Conservation (phyloP, 2,113 vertebrate species). For the Zosterops lateralis region DNA sequence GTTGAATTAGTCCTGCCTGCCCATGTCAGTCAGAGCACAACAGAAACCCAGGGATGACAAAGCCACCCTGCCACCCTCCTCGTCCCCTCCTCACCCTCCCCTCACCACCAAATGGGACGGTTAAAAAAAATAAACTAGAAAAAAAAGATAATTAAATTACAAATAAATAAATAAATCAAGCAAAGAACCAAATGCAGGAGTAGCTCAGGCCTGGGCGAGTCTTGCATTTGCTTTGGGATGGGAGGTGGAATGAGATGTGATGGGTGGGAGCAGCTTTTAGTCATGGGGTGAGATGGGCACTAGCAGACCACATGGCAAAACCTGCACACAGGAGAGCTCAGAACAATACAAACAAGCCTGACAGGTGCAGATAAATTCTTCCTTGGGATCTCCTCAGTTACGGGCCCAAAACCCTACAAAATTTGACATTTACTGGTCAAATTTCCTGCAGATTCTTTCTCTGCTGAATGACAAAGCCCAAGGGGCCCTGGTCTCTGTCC, state of each 20-base stretch:
- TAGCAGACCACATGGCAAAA: conserved; percentile 70
- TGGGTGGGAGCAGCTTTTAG: conserved; percentile 48
- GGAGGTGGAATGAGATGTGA: conserved; percentile 68
- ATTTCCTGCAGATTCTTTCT: conserved; percentile 18
- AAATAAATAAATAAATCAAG: conserved; percentile 12
- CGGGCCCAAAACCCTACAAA: neutral
- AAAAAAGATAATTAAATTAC: neutral
- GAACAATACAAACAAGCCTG: conserved; percentile 53
- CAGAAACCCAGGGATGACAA: neutral
- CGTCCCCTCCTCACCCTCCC: conserved; percentile 50
- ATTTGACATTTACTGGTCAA: conserved; percentile 23
- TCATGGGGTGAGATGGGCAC: conserved; percentile 68
- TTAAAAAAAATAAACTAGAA: neutral
- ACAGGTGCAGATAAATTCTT: conserved; percentile 45
- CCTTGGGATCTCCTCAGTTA: conserved; percentile 1
- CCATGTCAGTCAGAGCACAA: fast-evolving
- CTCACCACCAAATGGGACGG: conserved; percentile 19
- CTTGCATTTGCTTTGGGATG: conserved; percentile 71
- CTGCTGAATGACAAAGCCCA: neutral
- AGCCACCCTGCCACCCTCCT: conserved; percentile 9
- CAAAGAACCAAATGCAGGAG: conserved; percentile 71
- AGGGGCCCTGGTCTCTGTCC: conserved; percentile 11
- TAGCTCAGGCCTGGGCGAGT: neutral
- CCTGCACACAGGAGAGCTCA: conserved; percentile 53
- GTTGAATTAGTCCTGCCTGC: neutral